These are phyloP conservation scores for Labeo rohita DNA, from an alignment of 2,113 vertebrate species.

Conservation along the genomic window DNA sequence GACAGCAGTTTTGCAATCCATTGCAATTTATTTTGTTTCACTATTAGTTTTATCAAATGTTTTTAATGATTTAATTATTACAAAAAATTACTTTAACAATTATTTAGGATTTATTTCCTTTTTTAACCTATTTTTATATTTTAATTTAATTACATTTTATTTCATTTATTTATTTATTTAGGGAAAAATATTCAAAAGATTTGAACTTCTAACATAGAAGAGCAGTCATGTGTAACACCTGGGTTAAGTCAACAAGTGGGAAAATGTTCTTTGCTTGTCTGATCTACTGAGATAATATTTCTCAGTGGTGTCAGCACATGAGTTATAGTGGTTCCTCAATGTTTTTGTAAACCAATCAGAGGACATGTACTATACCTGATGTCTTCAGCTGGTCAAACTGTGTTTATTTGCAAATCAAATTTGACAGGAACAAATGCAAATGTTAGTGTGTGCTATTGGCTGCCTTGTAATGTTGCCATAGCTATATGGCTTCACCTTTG, in stretches of 20 bases:
- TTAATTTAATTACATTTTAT: too few species aligned
- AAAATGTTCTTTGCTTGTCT: neutral
- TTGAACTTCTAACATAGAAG: neutral
- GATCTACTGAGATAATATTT: conserved; percentile 1
- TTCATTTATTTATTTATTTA: too few species aligned
- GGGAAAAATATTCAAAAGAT: conserved; percentile 15
- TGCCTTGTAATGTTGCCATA: neutral
- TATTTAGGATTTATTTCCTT: too few species aligned
- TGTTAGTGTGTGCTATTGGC: conserved; percentile 1
- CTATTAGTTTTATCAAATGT: too few species aligned
- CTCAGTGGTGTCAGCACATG: neutral
- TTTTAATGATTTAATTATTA: too few species aligned
- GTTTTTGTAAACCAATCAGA: neutral
- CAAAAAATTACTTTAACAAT: too few species aligned
- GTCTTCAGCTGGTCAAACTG: neutral
- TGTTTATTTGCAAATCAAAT: conserved; percentile 75
- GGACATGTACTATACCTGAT: conserved; percentile 45
- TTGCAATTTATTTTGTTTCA: too few species aligned
- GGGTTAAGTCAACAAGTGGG: neutral
- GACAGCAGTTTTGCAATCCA: too few species aligned
- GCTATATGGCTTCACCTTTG: neutral
- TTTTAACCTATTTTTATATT: too few species aligned
- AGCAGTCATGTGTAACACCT: neutral
- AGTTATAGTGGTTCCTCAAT: neutral
- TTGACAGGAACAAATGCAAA: conserved; percentile 61